Conservation (phyloP, 2,888 invertebrate species). For the Liodrosophila aerea region DNA sequence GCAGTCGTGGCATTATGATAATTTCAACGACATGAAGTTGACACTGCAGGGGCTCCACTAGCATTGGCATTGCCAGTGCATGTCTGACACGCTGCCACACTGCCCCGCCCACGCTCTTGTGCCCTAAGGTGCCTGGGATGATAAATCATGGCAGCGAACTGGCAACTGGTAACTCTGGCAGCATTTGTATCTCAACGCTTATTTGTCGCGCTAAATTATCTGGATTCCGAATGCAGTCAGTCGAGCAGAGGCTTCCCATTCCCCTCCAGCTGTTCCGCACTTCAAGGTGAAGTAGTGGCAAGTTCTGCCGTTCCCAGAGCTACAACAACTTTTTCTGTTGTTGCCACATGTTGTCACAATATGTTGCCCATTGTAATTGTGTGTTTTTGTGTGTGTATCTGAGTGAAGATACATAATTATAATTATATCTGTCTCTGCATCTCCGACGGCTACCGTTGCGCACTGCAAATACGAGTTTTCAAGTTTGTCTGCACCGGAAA, state of each 20-base stretch:
- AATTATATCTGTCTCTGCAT: slow-evolving; percentile 24
- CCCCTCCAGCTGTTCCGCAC: slow-evolving; percentile 17
- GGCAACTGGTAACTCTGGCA: slow-evolving; percentile 10
- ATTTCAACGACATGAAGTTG: no score
- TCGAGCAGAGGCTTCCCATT: slow-evolving; percentile 14
- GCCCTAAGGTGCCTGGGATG: slow-evolving; percentile 21
- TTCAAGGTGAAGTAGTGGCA: slow-evolving; percentile 43
- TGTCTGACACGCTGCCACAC: slow-evolving; percentile 9
- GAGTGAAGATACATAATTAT: slow-evolving; percentile 4
- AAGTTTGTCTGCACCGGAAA: slow-evolving; percentile 54
- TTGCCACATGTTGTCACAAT: slow-evolving; percentile 46
- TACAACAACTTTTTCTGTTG: slow-evolving; percentile 26
- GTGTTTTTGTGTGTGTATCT: slow-evolving; percentile 17
- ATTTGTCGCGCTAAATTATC: slow-evolving; percentile 51
- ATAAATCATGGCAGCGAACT: slow-evolving; percentile 27
- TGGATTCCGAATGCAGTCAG: slow-evolving; percentile 36
- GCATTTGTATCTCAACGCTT: slow-evolving; percentile 38
- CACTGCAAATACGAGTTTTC: slow-evolving; percentile 65
- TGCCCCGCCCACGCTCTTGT: slow-evolving; percentile 30
- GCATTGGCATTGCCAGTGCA: background rate
- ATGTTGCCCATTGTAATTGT: slow-evolving; percentile 36
- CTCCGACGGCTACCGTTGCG: slow-evolving; percentile 58
- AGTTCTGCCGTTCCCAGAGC: slow-evolving; percentile 34
- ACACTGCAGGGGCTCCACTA: background rate
- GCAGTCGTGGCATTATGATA: no score